Conservation (phyloP, 1,140 invertebrate genomes). For the Archegozetes longisetosus region DNA sequence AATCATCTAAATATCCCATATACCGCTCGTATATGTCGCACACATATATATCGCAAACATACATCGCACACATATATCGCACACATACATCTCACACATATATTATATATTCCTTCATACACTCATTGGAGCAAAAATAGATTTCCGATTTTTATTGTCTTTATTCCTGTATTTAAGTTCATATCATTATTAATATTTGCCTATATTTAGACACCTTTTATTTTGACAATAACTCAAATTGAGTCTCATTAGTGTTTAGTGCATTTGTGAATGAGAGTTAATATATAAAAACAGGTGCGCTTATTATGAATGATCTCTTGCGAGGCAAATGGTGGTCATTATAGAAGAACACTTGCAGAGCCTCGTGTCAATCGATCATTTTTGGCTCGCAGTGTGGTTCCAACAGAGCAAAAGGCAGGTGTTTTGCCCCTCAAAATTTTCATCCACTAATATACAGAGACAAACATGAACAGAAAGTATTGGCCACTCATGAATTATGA, state of each 20-base stretch:
- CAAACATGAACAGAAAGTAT: neutral
- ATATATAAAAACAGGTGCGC: neutral
- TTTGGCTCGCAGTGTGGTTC: neutral
- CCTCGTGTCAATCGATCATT: neutral
- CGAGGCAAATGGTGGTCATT: neutral
- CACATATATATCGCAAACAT: neutral
- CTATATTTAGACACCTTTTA: neutral
- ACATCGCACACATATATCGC: neutral
- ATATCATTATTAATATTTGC: neutral
- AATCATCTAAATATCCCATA: neutral
- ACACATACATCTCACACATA: neutral
- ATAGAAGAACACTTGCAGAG: neutral
- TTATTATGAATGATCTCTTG: neutral
- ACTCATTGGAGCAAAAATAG: neutral
- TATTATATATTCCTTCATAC: no score
- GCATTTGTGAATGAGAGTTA: neutral
- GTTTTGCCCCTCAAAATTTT: neutral
- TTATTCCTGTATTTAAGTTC: neutral
- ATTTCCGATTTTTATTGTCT: neutral
- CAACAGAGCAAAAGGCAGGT: neutral
- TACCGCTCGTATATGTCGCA: neutral
- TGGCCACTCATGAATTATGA: slow-evolving; percentile 2
- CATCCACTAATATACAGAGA: neutral
- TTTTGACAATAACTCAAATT: neutral
- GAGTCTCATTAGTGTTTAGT: neutral